Evolutionary conservation across 1,140 invertebrate genomes (phyloP), one percentile per base, ranked within the genome.

Genomic region (Drosophila sp.): DNA sequence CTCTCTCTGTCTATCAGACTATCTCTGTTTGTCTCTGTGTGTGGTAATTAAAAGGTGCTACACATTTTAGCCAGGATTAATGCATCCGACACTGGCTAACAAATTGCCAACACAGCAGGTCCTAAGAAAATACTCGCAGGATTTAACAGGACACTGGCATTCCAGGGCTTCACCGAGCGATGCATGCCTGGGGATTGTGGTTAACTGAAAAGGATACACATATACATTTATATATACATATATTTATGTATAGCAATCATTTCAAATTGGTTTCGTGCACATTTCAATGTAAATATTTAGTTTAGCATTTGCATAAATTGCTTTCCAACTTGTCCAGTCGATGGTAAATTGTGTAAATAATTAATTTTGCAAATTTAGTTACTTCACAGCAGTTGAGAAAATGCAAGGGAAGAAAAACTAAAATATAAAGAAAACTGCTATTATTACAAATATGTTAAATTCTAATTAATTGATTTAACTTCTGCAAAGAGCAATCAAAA

Each of bases 281-380:
- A 83, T 76, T 83, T 76, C 80, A 80, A 72, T 65, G 80, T 76
- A 87, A 86, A 86, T 87, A 87, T 86, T 87, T 87, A 61, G 70
- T 29, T 71, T 70, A 71, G 61, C 73, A 78, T 87, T 61, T 81
- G 54, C 70, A 73, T 64, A 86, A 87, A 86, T 86, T 86, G 78
- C 65, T 81, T 87, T 86, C 72, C 40, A 63, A 72, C 58, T 75
- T 59, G 29, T 21, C 21, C 36, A 40, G 45, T 59, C 72, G 67
- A 54, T 64, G 51, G 72, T 74, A 16, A 48, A 61, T 53, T 72
- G 73, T 64, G 65, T 81, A 80, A 86, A 84, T 84, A 75, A 86
- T 86, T 86, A 72, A 87, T 75, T 81, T 78, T 78, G 74, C 36
- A 78, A 86, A 87, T 87, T 78, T 86, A 81, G 80, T 84, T 86